A percentile compares a stretch with the other conserved stretches of the same genome.
phyloP scores from a whole-genome alignment of 2,888 invertebrate species.

The Lasioglossum calceatum region DNA sequence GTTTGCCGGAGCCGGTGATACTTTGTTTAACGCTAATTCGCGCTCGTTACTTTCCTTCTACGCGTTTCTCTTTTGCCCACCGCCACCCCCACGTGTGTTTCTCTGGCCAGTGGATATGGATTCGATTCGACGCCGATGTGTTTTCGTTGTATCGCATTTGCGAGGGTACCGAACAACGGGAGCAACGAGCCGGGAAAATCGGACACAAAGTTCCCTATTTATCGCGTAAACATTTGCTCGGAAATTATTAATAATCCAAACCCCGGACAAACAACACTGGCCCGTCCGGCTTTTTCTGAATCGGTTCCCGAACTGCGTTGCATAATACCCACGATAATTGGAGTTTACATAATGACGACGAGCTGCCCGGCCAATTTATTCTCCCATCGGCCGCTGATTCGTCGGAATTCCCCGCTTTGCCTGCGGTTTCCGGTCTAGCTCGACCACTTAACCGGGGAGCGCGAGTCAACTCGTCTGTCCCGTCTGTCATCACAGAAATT shows the following conservation, averaged over 20 bases:
- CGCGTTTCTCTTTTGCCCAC: neutral
- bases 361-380: constrained; percentile 21
- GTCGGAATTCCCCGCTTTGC: neutral
- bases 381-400: neutral
- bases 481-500: neutral
- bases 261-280: neutral
- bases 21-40: constrained; percentile 72
- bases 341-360: constrained; percentile 10
- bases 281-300: constrained; percentile 36
- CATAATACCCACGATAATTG: constrained; percentile 26
- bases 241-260: constrained; percentile 64
- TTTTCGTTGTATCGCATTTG: constrained; percentile 40
- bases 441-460: neutral
- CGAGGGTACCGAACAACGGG: constrained; percentile 5
- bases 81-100: neutral
- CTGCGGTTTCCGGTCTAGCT: neutral
- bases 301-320: neutral
- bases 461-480: too few relatives aligned
- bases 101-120: neutral
- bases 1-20: constrained; percentile 59
- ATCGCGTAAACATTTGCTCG: constrained; percentile 63
- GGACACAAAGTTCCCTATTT: constrained; percentile 45
- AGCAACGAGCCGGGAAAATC: constrained; percentile 34
- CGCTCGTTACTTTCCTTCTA: constrained; percentile 34
- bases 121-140: constrained; percentile 11